These are phyloP conservation scores for Martes martes DNA, from an alignment of 2,113 vertebrate genomes.

Conservation along the genomic window DNA sequence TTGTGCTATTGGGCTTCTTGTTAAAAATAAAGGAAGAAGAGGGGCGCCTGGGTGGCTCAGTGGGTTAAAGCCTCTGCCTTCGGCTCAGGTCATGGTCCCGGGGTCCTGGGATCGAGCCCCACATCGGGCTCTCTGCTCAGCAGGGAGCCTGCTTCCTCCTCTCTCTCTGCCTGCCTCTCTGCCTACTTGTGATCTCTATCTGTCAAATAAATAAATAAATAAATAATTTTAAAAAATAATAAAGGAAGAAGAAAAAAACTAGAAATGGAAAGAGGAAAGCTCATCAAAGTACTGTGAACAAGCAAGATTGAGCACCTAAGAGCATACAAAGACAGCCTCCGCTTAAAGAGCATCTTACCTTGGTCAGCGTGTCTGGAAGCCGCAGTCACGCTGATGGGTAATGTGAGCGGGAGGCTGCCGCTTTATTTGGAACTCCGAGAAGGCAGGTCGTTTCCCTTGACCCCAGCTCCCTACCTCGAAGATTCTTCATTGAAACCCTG, in stretches of 20 bases:
- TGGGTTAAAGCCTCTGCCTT: no score
- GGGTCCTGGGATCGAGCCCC: no score
- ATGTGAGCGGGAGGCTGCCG: background rate
- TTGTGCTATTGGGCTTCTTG: conserved; percentile 63
- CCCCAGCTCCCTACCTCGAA: fast-evolving
- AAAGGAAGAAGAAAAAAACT: background rate
- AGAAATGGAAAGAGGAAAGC: background rate
- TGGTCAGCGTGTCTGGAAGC: background rate
- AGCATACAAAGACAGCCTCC: conserved; percentile 32
- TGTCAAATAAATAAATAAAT: no score
- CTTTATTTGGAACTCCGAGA: background rate
- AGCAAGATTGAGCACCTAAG: conserved; percentile 40
- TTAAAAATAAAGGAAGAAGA: background rate
- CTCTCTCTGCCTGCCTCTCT: no score
- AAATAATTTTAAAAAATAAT: background rate
- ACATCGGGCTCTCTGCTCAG: no score
- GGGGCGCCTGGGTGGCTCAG: no score
- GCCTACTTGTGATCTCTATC: no score
- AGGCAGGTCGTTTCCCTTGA: background rate
- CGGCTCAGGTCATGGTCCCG: no score
- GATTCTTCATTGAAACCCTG: background rate
- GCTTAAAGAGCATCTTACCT: conserved; percentile 54
- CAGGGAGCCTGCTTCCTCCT: no score
- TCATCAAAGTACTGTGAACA: conserved; percentile 60
- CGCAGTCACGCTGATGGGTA: background rate